Conservation (phyloP, 2,888 invertebrate genomes). For the Epinotia demarniana region DNA sequence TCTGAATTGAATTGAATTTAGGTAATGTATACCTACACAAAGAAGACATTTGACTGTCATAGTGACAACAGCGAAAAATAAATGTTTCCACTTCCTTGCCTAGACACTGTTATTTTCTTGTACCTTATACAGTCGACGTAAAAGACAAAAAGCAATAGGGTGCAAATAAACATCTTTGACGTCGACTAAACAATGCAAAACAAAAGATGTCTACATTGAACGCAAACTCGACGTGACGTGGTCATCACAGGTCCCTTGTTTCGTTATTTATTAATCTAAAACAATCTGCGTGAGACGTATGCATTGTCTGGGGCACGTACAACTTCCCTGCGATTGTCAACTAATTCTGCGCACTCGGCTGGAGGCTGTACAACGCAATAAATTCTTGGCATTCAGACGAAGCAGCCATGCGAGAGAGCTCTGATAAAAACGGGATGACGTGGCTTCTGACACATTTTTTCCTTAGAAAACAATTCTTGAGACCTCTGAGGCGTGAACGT, state of each 20-base stretch:
- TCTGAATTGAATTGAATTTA: too few relatives aligned
- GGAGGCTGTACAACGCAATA: conserved; percentile 80
- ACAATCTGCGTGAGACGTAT: conserved; percentile 23
- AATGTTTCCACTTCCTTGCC: too few relatives aligned
- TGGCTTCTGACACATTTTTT: conserved; percentile 73
- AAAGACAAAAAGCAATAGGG: too few relatives aligned
- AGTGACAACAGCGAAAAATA: too few relatives aligned
- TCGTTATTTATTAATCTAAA: conserved; percentile 25
- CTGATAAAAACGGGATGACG: conserved; percentile 81
- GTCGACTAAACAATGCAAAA: too few relatives aligned
- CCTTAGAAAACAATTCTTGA: conserved; percentile 70
- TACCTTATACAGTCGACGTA: too few relatives aligned
- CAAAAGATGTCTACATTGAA: too few relatives aligned
- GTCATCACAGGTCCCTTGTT: background rate
- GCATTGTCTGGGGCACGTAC: conserved; percentile 35
- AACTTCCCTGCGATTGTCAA: conserved; percentile 64
- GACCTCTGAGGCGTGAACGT: conserved; percentile 56
- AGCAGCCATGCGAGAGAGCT: conserved; percentile 73
- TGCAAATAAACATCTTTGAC: too few relatives aligned
- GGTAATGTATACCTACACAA: too few relatives aligned
- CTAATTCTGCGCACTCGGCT: conserved; percentile 77
- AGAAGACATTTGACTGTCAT: too few relatives aligned
- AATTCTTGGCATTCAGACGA: conserved; percentile 78
- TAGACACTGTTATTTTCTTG: too few relatives aligned
- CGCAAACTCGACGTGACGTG: too few relatives aligned